Evolutionary conservation across 2,797 vertebrate species (phyloP).

Genomic region (Epinephelus coioides): DNA sequence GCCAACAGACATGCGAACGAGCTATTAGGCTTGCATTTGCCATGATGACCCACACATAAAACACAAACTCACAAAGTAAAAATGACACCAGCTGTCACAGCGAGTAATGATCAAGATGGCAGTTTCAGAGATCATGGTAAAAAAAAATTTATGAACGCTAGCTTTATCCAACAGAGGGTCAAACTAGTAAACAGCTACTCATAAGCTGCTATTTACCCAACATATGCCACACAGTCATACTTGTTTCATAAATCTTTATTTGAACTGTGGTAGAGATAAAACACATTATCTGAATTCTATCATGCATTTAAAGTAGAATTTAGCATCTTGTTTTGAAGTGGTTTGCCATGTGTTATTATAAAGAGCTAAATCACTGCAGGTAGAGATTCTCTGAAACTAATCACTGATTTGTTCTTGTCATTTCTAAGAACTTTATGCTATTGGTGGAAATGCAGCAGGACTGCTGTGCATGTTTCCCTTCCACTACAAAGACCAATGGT

Average conservation of each 20-base stretch:
- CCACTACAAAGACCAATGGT: constrained; percentile 87
- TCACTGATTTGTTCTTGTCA: constrained; percentile 11
- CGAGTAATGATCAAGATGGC: background rate
- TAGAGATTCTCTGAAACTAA: background rate
- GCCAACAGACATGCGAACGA: too few relatives aligned
- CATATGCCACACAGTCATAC: background rate
- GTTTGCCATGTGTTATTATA: background rate
- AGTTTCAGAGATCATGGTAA: background rate
- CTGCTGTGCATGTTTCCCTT: constrained; percentile 94
- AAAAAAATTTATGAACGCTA: background rate
- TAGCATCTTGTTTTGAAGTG: background rate
- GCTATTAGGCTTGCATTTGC: too few relatives aligned
- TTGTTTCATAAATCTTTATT: background rate
- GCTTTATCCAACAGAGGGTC: background rate
- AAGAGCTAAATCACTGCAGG: background rate
- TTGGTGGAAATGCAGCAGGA: constrained; percentile 90
- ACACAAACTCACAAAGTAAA: too few relatives aligned
- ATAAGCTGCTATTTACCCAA: background rate
- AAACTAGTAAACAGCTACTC: background rate
- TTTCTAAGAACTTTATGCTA: constrained; percentile 86
- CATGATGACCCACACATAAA: too few relatives aligned
- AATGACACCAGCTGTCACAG: too few relatives aligned
- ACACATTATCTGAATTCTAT: background rate
- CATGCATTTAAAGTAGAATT: background rate
- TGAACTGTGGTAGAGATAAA: background rate